phyloP scores from a whole-genome alignment of 2,113 vertebrate species.

The Nymphicus hollandicus region DNA sequence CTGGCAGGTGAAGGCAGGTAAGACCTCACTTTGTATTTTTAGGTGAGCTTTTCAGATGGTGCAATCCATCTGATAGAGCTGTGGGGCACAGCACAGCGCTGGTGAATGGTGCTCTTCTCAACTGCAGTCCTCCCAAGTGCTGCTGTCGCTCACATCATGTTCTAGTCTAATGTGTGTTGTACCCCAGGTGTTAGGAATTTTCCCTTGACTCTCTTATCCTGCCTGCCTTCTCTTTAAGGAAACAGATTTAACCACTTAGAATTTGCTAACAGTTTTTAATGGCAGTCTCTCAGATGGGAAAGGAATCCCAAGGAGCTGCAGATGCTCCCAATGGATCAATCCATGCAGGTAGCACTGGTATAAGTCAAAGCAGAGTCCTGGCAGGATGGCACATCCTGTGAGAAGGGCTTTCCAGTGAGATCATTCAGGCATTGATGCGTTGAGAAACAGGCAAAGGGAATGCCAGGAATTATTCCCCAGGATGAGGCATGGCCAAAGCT shows the following conservation, averaged over 20 bases:
- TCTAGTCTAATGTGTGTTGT: not conserved
- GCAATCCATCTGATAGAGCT: not conserved
- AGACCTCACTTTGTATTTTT: not conserved
- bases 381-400: not conserved
- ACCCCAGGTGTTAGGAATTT: constrained; percentile 5
- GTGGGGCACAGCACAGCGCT: not conserved
- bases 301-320: not conserved
- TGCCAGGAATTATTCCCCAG: not conserved
- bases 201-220: not conserved
- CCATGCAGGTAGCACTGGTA: not conserved
- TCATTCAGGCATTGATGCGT: not conserved
- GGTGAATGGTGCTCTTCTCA: not conserved
- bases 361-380: not conserved
- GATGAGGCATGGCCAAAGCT: not conserved
- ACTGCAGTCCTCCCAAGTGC: not conserved
- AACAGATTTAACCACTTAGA: not conserved
- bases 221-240: not conserved
- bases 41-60: not conserved
- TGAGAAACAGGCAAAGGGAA: not conserved
- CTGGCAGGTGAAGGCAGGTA: not conserved
- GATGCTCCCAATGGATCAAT: not conserved
- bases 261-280: not conserved
- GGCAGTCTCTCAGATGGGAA: accelerated
- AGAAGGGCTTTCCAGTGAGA: not conserved
- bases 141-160: not conserved